Evolutionary conservation across 2,888 invertebrate species (phyloP).

Genomic region (Villa cingulata): DNA sequence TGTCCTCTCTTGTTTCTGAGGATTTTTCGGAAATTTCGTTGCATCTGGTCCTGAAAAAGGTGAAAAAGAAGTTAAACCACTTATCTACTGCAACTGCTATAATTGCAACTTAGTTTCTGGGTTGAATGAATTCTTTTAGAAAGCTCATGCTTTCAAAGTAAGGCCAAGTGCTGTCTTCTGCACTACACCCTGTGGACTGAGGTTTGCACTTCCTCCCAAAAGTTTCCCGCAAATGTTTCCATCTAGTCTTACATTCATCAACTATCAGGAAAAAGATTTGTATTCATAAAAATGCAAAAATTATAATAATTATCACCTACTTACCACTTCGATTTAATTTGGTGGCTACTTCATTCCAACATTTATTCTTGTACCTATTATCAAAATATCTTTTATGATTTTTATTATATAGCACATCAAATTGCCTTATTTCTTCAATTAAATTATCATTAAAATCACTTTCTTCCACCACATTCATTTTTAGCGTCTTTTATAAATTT

Average conservation of each 20-base stretch:
- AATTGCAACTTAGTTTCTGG: not conserved
- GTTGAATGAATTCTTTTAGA: not conserved
- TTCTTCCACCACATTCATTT: no score
- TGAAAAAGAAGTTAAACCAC: not conserved
- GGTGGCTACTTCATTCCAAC: not conserved
- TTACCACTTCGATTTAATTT: not conserved
- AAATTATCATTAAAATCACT: not conserved
- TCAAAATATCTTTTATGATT: not conserved
- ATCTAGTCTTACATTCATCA: not conserved
- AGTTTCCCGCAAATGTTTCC: not conserved
- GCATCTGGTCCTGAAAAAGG: not conserved
- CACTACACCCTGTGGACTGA: not conserved
- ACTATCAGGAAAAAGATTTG: not conserved
- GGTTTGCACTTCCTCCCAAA: not conserved
- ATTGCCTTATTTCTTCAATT: not conserved
- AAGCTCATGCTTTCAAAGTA: not conserved
- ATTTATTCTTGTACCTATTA: not conserved
- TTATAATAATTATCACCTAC: not conserved
- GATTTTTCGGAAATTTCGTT: no score
- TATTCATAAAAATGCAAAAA: not conserved
- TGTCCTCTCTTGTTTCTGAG: not conserved
- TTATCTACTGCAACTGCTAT: not conserved
- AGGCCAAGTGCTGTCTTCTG: not conserved
- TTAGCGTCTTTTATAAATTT: no score
- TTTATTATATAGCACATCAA: not conserved